phyloP scores from a whole-genome alignment of 2,888 invertebrate genomes.

The Lochmaea capreae region DNA sequence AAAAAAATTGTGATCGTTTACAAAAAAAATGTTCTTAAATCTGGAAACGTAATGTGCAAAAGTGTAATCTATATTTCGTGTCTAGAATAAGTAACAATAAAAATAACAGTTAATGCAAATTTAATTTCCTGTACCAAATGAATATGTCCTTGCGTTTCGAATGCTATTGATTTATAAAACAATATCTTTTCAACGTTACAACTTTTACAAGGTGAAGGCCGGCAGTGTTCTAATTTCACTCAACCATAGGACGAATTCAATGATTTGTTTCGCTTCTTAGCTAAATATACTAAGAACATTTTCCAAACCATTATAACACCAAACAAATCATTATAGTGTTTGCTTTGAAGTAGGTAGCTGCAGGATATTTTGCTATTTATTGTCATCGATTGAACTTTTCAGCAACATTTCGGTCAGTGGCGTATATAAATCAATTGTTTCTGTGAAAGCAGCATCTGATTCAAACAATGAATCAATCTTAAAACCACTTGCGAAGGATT shows the following conservation, averaged over 20 bases:
- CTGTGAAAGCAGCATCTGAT: too few species aligned
- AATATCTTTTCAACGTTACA: not conserved
- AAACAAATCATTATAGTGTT: too few species aligned
- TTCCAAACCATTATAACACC: too few species aligned
- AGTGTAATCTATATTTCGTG: not conserved
- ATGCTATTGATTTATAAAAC: not conserved
- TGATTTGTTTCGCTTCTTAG: not conserved
- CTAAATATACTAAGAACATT: not conserved
- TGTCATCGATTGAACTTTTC: too few species aligned
- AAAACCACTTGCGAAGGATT: too few species aligned
- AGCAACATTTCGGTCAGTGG: too few species aligned
- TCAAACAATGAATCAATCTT: too few species aligned
- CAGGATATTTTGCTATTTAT: too few species aligned
- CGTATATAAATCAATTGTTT: too few species aligned
- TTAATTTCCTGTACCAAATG: not conserved
- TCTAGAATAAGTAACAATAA: not conserved
- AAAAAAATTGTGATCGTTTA: too few species aligned
- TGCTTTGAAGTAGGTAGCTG: too few species aligned
- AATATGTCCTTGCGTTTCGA: not conserved
- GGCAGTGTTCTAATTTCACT: conserved; percentile 2
- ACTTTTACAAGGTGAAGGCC: conserved; percentile 10
- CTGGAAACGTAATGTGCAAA: not conserved
- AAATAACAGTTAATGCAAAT: conserved; percentile 6
- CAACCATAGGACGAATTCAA: conserved; percentile 9
- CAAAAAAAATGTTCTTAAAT: not conserved